Conservation (phyloP, 2,888 invertebrate genomes). For the Onchidella celtica region DNA sequence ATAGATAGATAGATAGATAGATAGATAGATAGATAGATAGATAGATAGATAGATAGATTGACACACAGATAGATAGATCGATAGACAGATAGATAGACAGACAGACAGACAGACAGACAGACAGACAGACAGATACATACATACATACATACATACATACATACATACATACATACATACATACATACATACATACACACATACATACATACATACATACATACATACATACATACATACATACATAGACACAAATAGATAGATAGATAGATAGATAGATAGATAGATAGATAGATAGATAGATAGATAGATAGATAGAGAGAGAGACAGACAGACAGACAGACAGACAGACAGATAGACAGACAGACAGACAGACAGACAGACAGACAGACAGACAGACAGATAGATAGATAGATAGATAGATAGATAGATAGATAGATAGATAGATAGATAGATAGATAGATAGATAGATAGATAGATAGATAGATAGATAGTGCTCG, state of each 20-base stretch:
- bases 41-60: background rate
- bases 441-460: constrained; percentile 14
- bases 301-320: constrained; percentile 5
- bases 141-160: background rate
- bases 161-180: background rate
- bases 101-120: background rate
- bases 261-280: background rate
- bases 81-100: background rate
- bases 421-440: background rate
- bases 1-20: background rate
- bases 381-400: constrained; percentile 3
- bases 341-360: constrained; percentile 16
- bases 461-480: background rate
- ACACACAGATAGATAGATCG: background rate
- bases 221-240: background rate
- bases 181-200: constrained; percentile 2
- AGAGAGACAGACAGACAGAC: constrained; percentile 13
- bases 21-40: background rate
- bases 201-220: constrained; percentile 7
- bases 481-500: background rate
- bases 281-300: background rate
- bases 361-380: constrained; percentile 8
- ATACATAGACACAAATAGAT: background rate
- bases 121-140: background rate
- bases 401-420: background rate